Evolutionary conservation across 1,140 invertebrate species (phyloP), one percentile per base, ranked within the genome.

Genomic region (Harpegnathos saltator): DNA sequence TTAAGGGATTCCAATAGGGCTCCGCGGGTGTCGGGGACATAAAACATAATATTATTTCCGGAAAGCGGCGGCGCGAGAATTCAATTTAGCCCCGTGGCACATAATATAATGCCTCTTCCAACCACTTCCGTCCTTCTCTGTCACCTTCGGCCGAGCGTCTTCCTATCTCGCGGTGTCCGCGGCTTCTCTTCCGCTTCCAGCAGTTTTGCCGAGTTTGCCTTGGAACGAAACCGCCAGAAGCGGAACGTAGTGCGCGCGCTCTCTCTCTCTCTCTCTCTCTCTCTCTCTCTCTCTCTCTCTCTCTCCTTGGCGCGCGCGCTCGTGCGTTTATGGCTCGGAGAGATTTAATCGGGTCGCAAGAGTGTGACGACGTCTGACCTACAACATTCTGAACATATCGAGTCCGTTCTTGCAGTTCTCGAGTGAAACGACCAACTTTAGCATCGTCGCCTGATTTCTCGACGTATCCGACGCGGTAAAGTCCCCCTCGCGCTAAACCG

Each of bases 11-110:
- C 91, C 91, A 89, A 92, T 92, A 92, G 89, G 90, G 86, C 83
- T 78, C 52, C 88, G 87, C 73, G 89, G 88, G 84, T 87, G 84
- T 89, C 86, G 86, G 85, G 87, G 86, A 91, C 90, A 92, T 92
- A 92, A 92, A 92, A 92, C 91, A 92, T 92, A 92, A 92, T 92
- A 92, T 92, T 92, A 92, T 92, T 92, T 92, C 90, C 91, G 82
- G 89, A 78, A 89, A 91, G 88, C 90, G 89, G 85, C 88, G 85
- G 88, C 84, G 90, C 91, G 91, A 92, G 91, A 92, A 92, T 92
- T 92, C 91, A 92, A 92, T 92, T 92, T 92, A 89, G 75, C 85
- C 85, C 74, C 87, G 81, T 82, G 74, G 84, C 80, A 91, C 84
- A 91, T 91, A 92, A 91, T 92, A 91, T 89, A 89, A 89, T 86